Evolutionary conservation across 2,113 vertebrate species (phyloP).

Genomic region (Agapornis roseicollis): DNA sequence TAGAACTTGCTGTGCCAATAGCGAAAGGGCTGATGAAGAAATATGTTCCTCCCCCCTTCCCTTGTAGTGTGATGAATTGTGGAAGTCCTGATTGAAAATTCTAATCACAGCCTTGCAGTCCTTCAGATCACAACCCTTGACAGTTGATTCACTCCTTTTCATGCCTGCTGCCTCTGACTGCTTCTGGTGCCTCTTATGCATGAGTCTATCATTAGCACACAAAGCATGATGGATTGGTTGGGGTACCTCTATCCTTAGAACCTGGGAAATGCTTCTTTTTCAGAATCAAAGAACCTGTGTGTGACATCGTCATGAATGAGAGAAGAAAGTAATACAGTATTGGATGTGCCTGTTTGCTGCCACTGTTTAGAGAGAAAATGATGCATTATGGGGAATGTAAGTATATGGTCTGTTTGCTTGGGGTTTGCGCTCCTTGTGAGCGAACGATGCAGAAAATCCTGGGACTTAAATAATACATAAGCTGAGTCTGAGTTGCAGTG

Average conservation of each 20-base stretch:
- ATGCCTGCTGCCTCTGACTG: conserved; percentile 71
- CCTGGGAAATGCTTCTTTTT: conserved; percentile 68
- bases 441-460: neutral
- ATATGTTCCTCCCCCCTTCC: neutral
- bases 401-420: neutral
- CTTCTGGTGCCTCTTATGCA: conserved; percentile 70
- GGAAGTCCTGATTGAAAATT: conserved; percentile 78
- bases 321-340: conserved; percentile 61
- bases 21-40: conserved; percentile 11
- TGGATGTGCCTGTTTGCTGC: conserved; percentile 66
- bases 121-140: conserved; percentile 70
- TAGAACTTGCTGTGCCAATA: neutral
- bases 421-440: neutral
- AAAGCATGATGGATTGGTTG: conserved; percentile 79
- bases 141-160: conserved; percentile 78
- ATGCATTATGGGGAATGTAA: conserved; percentile 61
- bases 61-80: conserved; percentile 52
- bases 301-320: conserved; percentile 68
- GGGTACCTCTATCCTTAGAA: conserved; percentile 68
- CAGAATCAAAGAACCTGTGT: conserved; percentile 51
- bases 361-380: conserved; percentile 55
- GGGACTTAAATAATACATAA: neutral
- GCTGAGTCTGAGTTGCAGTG: neutral
- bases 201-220: conserved; percentile 78
- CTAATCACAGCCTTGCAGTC: conserved; percentile 75